Conservation (phyloP, 2,113 vertebrate genomes). For the Strix aluco region DNA sequence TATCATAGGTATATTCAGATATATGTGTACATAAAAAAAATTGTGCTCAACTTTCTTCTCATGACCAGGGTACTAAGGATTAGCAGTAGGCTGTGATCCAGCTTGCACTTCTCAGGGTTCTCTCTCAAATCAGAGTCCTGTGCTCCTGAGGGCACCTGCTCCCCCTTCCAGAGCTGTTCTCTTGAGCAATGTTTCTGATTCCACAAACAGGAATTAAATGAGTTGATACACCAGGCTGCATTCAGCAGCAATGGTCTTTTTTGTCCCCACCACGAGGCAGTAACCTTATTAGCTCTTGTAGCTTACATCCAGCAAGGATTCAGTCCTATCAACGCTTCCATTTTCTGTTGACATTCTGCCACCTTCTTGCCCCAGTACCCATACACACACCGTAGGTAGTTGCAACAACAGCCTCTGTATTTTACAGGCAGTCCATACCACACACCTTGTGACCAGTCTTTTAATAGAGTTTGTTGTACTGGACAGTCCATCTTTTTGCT, state of each 20-base stretch:
- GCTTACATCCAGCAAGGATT: neutral
- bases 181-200: neutral
- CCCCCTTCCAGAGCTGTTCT: neutral
- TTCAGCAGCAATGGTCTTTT: neutral
- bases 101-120: neutral
- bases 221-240: neutral
- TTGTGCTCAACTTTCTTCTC: neutral
- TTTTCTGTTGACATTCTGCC: neutral
- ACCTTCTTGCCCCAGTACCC: neutral
- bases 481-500: neutral
- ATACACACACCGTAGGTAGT: neutral
- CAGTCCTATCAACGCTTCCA: neutral
- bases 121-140: neutral
- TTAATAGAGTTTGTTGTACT: neutral
- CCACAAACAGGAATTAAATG: neutral
- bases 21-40: neutral
- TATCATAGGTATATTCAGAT: neutral
- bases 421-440: neutral
- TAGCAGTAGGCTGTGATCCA: neutral
- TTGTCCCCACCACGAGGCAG: neutral
- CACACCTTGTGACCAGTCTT: neutral
- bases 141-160: neutral
- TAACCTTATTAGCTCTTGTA: neutral
- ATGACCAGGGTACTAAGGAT: neutral
- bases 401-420: neutral